Evolutionary conservation across 2,797 vertebrate species (phyloP).

Genomic region (Telmatherina bonti): DNA sequence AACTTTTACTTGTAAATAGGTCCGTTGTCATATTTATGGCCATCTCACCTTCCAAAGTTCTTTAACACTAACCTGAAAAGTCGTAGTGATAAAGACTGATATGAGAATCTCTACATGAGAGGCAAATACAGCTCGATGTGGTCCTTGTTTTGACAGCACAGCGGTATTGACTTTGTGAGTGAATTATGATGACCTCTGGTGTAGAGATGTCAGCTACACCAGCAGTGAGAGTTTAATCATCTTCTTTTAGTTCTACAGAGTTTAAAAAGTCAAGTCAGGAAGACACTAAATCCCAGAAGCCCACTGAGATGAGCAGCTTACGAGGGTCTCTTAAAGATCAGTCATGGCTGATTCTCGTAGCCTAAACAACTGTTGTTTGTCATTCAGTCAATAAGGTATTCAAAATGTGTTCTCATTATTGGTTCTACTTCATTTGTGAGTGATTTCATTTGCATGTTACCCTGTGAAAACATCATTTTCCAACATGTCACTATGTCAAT

Average conservation of each 20-base stretch:
- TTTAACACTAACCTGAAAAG: conserved; percentile 47
- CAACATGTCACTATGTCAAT: conserved; percentile 47
- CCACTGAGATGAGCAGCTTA: background rate
- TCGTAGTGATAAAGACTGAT: conserved; percentile 25
- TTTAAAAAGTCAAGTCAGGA: conserved; percentile 35
- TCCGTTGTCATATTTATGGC: conserved; percentile 34
- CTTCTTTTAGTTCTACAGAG: conserved; percentile 26
- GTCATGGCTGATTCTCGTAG: background rate
- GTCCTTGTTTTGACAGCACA: conserved; percentile 62
- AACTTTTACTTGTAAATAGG: conserved; percentile 21
- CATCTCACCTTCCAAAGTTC: conserved; percentile 48
- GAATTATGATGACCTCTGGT: conserved; percentile 68
- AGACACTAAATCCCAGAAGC: conserved; percentile 9
- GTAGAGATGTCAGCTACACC: conserved; percentile 60
- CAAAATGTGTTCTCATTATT: conserved; percentile 18
- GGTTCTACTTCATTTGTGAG: conserved; percentile 35
- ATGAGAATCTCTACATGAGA: conserved; percentile 52
- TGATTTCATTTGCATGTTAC: conserved; percentile 35
- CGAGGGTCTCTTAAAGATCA: conserved; percentile 15
- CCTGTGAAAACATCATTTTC: conserved; percentile 36
- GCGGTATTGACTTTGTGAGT: conserved; percentile 68
- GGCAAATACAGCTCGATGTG: conserved; percentile 43
- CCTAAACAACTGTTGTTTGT: conserved; percentile 10
- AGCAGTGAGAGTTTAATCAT: conserved; percentile 46
- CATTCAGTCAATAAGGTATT: background rate